phyloP scores from a whole-genome alignment of 1,140 invertebrate species.

The Drosophila gunungcola region DNA sequence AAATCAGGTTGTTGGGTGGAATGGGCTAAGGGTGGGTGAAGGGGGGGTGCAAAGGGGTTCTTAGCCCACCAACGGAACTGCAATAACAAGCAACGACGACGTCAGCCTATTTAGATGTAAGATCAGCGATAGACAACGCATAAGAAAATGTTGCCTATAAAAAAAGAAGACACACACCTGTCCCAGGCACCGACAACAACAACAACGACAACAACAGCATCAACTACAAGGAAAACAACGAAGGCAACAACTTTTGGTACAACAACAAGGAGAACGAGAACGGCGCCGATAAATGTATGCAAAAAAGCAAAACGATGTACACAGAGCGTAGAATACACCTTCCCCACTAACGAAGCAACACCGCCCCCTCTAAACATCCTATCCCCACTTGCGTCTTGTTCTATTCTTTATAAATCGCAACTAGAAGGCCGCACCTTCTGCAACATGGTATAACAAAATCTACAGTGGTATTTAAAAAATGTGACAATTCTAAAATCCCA shows the following conservation, averaged over 20 bases:
- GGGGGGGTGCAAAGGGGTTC: background rate
- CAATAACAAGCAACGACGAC: conserved; percentile 47
- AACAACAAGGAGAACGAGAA: conserved; percentile 31
- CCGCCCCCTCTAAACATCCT: conserved; percentile 10
- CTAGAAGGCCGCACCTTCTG: conserved; percentile 51
- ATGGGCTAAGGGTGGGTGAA: background rate
- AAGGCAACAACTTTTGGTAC: conserved; percentile 2
- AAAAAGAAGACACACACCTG: conserved; percentile 58
- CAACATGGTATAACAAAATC: conserved; percentile 7
- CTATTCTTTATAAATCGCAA: conserved; percentile 8
- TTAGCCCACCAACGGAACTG: conserved; percentile 47
- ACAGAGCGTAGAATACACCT: conserved; percentile 17
- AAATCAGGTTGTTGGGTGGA: conserved; percentile 27
- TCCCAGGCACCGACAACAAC: conserved; percentile 29
- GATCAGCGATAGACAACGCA: conserved; percentile 72
- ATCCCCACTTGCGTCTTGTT: background rate
- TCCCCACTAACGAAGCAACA: conserved; percentile 14
- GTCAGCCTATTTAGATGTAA: conserved; percentile 74
- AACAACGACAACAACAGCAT: conserved; percentile 22
- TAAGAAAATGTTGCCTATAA: conserved; percentile 36
- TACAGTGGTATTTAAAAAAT: conserved; percentile 14
- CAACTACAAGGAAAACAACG: conserved; percentile 18
- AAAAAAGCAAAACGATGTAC: conserved; percentile 48
- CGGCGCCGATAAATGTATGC: conserved; percentile 50
- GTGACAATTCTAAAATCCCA: background rate